Evolutionary conservation across 2,797 vertebrate genomes (phyloP).

Genomic region (Eupleurogrammus muticus): DNA sequence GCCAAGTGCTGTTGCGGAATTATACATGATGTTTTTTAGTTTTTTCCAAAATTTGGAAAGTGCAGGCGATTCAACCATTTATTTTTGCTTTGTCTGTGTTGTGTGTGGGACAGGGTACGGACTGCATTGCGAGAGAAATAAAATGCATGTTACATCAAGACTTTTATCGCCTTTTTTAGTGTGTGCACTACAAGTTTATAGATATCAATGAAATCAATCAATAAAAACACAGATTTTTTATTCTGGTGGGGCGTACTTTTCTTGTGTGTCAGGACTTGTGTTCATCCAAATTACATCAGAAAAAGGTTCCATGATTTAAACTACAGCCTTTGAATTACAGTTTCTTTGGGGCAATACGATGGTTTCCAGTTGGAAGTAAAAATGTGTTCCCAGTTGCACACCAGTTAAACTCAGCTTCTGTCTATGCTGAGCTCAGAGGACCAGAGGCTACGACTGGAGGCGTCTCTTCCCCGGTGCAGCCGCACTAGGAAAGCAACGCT

Average conservation of each 20-base stretch:
- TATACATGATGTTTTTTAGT: neutral
- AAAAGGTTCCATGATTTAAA: neutral
- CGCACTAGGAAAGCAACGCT: neutral
- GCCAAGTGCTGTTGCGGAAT: conserved; percentile 19
- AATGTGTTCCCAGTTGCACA: neutral
- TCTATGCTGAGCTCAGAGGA: neutral
- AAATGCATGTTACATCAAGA: neutral
- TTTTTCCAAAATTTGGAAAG: conserved; percentile 20
- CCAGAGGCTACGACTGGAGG: too few relatives aligned
- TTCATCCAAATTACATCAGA: neutral
- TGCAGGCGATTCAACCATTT: neutral
- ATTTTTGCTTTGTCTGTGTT: neutral
- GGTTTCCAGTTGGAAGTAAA: neutral
- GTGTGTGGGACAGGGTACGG: neutral
- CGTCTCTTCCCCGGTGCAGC: neutral
- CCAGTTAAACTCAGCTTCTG: neutral
- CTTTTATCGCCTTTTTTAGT: neutral
- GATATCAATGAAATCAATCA: too few relatives aligned
- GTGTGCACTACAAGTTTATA: neutral
- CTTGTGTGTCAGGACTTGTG: neutral
- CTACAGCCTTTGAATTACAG: neutral
- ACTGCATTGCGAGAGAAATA: neutral
- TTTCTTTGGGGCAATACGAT: neutral
- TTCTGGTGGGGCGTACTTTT: neutral
- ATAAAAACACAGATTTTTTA: too few relatives aligned